These are phyloP conservation scores for Tetanocera ferruginea DNA, from an alignment of 2,888 invertebrate species.

Conservation along the genomic window DNA sequence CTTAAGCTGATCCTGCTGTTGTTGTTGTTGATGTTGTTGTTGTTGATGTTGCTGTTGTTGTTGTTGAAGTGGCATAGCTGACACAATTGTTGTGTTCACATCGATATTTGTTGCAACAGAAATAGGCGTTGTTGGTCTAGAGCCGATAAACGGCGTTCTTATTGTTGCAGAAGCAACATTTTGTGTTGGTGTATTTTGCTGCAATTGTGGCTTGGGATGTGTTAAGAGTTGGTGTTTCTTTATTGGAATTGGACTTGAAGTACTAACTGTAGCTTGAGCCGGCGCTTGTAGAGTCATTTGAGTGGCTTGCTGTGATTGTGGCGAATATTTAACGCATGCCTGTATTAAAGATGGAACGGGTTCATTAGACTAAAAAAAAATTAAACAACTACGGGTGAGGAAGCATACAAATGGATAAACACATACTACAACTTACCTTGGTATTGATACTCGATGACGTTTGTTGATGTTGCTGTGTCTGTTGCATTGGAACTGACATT, in stretches of 20 bases:
- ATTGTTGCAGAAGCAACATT: conserved; percentile 1
- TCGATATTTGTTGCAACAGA: background rate
- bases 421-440: background rate
- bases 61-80: conserved; percentile 6
- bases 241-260: background rate
- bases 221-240: conserved; percentile 4
- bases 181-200: conserved; percentile 1
- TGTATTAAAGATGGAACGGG: conserved; percentile 15
- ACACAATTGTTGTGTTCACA: background rate
- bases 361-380: conserved; percentile 3
- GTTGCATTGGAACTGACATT: conserved; percentile 54
- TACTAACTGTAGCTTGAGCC: conserved; percentile 11
- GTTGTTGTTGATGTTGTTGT: conserved; percentile 46
- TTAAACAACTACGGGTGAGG: background rate
- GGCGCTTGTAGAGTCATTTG: conserved; percentile 27
- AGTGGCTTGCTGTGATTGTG: conserved; percentile 13
- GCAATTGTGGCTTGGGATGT: background rate
- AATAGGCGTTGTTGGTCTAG: conserved; percentile 22
- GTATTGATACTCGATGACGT: background rate
- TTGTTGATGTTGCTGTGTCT: conserved; percentile 35
- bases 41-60: conserved; percentile 43
- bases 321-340: conserved; percentile 10
- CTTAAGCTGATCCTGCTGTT: background rate
- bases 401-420: background rate
- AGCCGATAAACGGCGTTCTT: background rate